These are phyloP conservation scores for Drosophila pruinosa DNA, from an alignment of 1,140 invertebrate species.

Conservation along the genomic window DNA sequence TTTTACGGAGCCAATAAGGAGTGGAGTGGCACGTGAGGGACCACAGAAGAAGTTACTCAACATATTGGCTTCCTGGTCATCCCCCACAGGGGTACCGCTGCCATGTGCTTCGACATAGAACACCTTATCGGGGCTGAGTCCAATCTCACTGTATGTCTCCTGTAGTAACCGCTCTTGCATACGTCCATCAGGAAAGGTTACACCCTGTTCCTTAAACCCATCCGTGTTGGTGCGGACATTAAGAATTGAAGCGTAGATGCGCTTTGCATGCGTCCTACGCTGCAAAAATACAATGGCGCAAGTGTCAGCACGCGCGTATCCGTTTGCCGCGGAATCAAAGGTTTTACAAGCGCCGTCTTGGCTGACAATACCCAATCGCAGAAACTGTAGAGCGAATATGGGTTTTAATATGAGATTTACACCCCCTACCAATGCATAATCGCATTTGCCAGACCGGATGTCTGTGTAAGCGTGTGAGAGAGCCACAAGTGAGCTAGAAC, in stretches of 20 bases:
- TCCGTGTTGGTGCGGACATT: constrained; percentile 95
- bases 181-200: constrained; percentile 94
- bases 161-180: constrained; percentile 93
- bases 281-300: constrained; percentile 92
- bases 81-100: constrained; percentile 98
- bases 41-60: constrained; percentile 96
- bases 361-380: constrained; percentile 94
- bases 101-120: constrained; percentile 97
- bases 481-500: constrained; percentile 95
- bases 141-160: constrained; percentile 92
- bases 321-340: constrained; percentile 94
- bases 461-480: constrained; percentile 92
- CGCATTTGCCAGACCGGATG: constrained; percentile 94
- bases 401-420: constrained; percentile 93
- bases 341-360: constrained; percentile 95
- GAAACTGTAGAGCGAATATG: constrained; percentile 94
- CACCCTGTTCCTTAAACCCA: constrained; percentile 93
- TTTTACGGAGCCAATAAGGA: constrained; percentile 97
- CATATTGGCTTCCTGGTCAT: constrained; percentile 97
- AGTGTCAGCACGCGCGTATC: constrained; percentile 96
- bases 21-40: constrained; percentile 87
- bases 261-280: constrained; percentile 87
- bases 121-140: constrained; percentile 91
- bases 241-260: constrained; percentile 93
- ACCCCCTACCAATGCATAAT: constrained; percentile 96